phyloP scores from a whole-genome alignment of 2,797 vertebrate genomes.

The Chrosomus eos region DNA sequence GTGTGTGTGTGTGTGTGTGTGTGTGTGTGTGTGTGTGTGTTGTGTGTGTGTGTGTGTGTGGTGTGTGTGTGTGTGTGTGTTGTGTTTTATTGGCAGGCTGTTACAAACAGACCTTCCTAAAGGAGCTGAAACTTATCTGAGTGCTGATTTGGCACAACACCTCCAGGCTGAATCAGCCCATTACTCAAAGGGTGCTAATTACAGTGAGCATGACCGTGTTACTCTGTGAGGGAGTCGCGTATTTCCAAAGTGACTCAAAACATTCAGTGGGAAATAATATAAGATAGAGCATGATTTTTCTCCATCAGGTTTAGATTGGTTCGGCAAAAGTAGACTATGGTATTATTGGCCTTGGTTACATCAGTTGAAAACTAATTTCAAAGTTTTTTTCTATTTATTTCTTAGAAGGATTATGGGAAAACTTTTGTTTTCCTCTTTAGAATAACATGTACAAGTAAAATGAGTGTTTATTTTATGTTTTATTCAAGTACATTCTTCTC shows the following conservation, averaged over 20 bases:
- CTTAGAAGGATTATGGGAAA: not conserved
- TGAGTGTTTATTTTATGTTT: not conserved
- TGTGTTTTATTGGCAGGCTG: conserved; percentile 40
- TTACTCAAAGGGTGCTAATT: conserved; percentile 65
- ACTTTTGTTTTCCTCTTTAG: conserved; percentile 23
- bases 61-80: conserved; percentile 33
- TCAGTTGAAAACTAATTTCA: conserved; percentile 15
- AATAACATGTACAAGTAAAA: not conserved
- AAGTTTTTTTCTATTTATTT: not conserved
- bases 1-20: conserved; percentile 35
- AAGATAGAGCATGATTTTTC: not conserved
- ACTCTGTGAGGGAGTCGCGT: not conserved
- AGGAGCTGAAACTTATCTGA: conserved; percentile 57
- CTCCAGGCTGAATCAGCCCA: conserved; percentile 58
- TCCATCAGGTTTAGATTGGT: not conserved
- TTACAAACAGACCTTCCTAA: conserved; percentile 54
- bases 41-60: conserved; percentile 32
- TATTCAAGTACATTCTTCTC: not conserved
- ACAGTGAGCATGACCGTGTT: conserved; percentile 49
- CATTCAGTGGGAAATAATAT: not conserved
- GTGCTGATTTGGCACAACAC: conserved; percentile 61
- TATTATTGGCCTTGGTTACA: conserved; percentile 25
- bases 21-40: conserved; percentile 34
- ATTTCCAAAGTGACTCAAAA: not conserved
- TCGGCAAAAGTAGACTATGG: conserved; percentile 5